Evolutionary conservation across 1,140 invertebrate species (phyloP).

Genomic region (Cyclargus thomasi): DNA sequence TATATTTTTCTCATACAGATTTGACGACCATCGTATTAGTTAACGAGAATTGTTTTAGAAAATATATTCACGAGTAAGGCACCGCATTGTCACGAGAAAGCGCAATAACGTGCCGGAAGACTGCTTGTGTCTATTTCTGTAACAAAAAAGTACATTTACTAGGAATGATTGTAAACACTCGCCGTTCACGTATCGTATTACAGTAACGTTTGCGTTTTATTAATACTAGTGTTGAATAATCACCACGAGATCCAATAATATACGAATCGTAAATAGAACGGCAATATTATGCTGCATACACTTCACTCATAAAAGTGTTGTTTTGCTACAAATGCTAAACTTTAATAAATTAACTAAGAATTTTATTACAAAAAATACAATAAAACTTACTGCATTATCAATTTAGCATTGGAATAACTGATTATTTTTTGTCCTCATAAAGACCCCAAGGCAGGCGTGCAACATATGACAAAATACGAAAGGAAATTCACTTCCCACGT

Average conservation of each 20-base stretch:
- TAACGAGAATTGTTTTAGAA: conserved; percentile 40
- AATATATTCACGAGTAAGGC: conserved; percentile 55
- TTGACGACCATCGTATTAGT: conserved; percentile 55
- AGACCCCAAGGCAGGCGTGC: conserved; percentile 73
- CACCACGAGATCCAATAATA: conserved; percentile 20
- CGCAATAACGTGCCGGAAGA: conserved; percentile 64
- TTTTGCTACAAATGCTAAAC: background rate
- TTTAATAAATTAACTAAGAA: conserved; percentile 3
- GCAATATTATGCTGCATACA: conserved; percentile 48
- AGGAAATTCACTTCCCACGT: conserved; percentile 46
- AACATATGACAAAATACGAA: conserved; percentile 71
- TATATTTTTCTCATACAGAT: conserved; percentile 55
- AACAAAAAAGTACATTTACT: conserved; percentile 46
- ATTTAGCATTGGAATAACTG: conserved; percentile 68
- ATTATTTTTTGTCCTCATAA: conserved; percentile 74
- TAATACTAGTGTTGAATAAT: conserved; percentile 18
- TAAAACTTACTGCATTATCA: conserved; percentile 73
- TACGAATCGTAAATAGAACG: conserved; percentile 29
- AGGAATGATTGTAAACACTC: conserved; percentile 10
- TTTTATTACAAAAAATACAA: conserved; percentile 20
- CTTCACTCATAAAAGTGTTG: conserved; percentile 35
- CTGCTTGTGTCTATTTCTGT: conserved; percentile 68
- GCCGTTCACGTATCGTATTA: background rate
- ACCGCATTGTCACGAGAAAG: conserved; percentile 65
- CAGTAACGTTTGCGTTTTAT: conserved; percentile 17